phyloP scores from a whole-genome alignment of 2,797 vertebrate species.

The Gorsachius magnificus region DNA sequence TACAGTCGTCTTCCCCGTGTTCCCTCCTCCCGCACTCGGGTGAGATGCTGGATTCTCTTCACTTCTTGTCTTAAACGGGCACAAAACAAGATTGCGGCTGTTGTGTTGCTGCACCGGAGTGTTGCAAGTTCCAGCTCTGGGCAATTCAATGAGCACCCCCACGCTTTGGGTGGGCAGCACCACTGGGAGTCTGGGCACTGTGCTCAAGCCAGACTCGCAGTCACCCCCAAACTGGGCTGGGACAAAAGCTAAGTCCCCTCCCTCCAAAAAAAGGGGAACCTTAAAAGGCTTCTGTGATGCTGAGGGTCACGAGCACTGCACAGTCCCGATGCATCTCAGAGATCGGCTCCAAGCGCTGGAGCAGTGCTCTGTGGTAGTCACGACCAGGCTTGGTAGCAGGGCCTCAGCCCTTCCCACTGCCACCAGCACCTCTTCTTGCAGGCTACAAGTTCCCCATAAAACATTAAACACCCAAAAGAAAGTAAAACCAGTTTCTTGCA shows the following conservation, averaged over 20 bases:
- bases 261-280: not conserved
- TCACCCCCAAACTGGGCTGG: not conserved
- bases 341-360: not conserved
- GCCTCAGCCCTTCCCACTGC: not conserved
- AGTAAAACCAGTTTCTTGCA: not conserved
- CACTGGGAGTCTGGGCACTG: rapidly evolving
- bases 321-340: not conserved
- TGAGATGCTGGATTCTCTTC: not conserved
- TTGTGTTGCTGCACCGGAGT: not conserved
- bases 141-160: not conserved
- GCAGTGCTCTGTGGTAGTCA: not conserved
- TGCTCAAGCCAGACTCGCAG: rapidly evolving
- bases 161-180: not conserved
- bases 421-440: not conserved
- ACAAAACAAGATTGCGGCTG: rapidly evolving
- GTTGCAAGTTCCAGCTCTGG: not conserved
- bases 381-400: not conserved
- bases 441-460: not conserved
- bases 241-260: not conserved
- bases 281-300: not conserved
- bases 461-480: not conserved
- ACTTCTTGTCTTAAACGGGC: not conserved
- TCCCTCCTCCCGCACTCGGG: not conserved
- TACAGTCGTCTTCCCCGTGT: not conserved
- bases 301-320: not conserved